Percentiles rank a stretch among this genome's conserved stretches.
These are phyloP conservation scores for Arctopsyche grandis DNA, from an alignment of 1,140 invertebrate genomes.

Conservation along the genomic window DNA sequence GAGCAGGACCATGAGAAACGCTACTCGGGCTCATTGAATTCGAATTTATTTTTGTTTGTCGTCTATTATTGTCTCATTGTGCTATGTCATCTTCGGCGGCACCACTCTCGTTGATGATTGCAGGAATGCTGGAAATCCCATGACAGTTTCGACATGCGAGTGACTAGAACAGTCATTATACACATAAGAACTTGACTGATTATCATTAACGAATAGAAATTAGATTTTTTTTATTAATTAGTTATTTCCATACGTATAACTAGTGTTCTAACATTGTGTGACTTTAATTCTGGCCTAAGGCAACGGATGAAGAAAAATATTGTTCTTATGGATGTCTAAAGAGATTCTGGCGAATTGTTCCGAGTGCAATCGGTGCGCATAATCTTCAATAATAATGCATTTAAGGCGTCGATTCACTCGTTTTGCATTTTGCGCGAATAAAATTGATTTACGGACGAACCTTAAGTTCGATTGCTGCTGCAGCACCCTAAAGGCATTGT, in stretches of 20 bases:
- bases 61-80: neutral
- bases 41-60: neutral
- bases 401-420: slow-evolving; percentile 34
- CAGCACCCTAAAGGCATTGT: neutral
- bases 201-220: no score
- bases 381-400: slow-evolving; percentile 38
- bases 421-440: slow-evolving; percentile 39
- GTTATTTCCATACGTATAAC: no score
- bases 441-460: slow-evolving; percentile 37
- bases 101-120: no score
- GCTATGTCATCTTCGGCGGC: no score
- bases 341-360: neutral
- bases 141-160: no score
- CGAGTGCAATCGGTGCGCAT: slow-evolving; percentile 18
- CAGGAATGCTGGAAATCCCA: no score
- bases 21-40: neutral
- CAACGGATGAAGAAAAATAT: slow-evolving; percentile 1
- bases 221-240: no score
- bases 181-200: no score
- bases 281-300: neutral
- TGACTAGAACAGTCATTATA: no score
- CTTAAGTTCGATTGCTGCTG: slow-evolving; percentile 1
- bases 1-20: neutral
- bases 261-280: no score
- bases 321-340: slow-evolving; percentile 9